These are phyloP conservation scores for Parazoanthus swiftii DNA, from an alignment of 92 coral and sea anemone species.

Conservation along the genomic window DNA sequence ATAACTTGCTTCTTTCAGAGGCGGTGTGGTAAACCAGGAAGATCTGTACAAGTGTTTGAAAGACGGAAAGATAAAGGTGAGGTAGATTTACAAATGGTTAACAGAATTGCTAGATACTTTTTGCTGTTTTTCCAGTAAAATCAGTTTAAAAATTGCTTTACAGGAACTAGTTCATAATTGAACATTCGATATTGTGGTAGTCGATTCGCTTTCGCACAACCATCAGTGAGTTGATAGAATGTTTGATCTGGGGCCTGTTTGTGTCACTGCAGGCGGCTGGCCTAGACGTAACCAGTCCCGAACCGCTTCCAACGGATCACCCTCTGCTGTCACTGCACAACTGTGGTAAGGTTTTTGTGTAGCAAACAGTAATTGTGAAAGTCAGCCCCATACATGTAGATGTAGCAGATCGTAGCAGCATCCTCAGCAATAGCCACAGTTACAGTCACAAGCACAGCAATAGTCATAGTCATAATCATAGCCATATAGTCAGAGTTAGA, in stretches of 20 bases:
- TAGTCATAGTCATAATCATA: not conserved
- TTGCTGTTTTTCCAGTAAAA: not conserved
- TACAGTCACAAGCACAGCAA: not conserved
- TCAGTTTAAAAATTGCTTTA: not conserved
- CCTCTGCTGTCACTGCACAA: conserved; percentile 39
- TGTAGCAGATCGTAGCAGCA: not conserved
- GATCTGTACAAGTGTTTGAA: conserved; percentile 84
- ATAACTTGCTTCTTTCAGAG: conserved; percentile 48
- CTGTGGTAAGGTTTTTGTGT: conserved; percentile 42
- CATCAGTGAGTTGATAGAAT: not conserved
- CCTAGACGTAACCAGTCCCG: conserved; percentile 50
- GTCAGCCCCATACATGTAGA: not conserved
- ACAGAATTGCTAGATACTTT: not conserved
- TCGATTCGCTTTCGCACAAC: too few species aligned
- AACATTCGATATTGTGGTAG: too few species aligned
- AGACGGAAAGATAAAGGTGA: conserved; percentile 77
- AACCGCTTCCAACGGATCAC: conserved; percentile 45
- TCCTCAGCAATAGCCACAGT: not conserved
- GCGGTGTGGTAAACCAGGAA: conserved; percentile 92
- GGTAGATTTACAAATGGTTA: conserved; percentile 2
- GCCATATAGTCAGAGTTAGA: not conserved
- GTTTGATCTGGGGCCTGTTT: not conserved
- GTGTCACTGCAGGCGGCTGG: conserved; percentile 47
- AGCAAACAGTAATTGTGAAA: not conserved
- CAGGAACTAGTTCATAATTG: not conserved